Conservation (phyloP, 2,888 invertebrate genomes). For the Drosophila incognita region DNA sequence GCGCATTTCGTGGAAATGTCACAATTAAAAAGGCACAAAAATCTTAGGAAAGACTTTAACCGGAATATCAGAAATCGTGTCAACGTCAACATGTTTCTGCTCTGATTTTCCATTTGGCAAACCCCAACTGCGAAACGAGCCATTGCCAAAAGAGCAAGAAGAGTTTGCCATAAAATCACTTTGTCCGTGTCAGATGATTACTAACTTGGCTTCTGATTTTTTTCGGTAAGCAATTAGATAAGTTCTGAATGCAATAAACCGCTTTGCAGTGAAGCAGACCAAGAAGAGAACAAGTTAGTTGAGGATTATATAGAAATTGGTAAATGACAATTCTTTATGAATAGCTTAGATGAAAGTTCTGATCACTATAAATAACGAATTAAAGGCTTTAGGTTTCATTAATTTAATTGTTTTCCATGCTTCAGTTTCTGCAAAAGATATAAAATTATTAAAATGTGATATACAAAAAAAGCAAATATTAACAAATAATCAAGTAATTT, state of each 20-base stretch:
- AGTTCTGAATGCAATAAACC: not conserved
- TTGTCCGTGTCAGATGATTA: conserved; percentile 16
- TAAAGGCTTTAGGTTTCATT: accelerated
- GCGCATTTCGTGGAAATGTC: conserved; percentile 76
- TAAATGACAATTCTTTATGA: not conserved
- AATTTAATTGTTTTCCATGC: too few species aligned
- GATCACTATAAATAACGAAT: too few species aligned
- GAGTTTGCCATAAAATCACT: conserved; percentile 31
- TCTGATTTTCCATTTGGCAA: conserved; percentile 49
- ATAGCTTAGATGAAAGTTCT: not conserved
- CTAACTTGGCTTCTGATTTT: conserved; percentile 25
- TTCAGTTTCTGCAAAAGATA: not conserved
- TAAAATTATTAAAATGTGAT: not conserved
- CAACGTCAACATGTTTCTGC: conserved; percentile 41
- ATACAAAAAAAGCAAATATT: not conserved
- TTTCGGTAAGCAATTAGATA: not conserved
- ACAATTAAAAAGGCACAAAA: conserved; percentile 74
- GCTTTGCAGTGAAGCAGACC: not conserved
- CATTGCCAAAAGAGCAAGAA: conserved; percentile 21
- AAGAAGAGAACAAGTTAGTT: not conserved
- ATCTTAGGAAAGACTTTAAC: conserved; percentile 74
- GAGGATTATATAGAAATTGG: not conserved
- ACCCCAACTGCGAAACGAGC: conserved; percentile 10
- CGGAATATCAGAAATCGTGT: conserved; percentile 73
- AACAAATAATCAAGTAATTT: not conserved